Evolutionary conservation across 2,797 vertebrate genomes (phyloP).

Genomic region (Morus bassanus): DNA sequence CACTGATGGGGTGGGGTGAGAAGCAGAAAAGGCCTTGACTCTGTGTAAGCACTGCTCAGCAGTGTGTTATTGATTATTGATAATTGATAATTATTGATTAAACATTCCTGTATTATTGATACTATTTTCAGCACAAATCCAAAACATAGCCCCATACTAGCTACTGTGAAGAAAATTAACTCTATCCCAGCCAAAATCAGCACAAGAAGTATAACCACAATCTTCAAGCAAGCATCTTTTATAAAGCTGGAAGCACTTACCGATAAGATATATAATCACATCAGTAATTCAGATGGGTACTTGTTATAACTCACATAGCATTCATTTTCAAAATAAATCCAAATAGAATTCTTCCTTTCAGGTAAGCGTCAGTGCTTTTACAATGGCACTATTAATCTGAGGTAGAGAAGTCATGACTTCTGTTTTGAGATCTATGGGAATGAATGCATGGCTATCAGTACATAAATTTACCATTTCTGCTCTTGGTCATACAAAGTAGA

Average conservation of each 20-base stretch:
- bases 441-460: not conserved
- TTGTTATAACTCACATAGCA: not conserved
- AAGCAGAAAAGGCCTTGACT: too few relatives aligned
- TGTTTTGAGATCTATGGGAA: not conserved
- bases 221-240: not conserved
- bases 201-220: not conserved
- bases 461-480: not conserved
- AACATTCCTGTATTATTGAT: too few relatives aligned
- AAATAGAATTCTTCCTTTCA: not conserved
- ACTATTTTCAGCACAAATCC: too few relatives aligned
- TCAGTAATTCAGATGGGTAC: not conserved
- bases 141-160: too few relatives aligned
- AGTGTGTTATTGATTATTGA: too few relatives aligned
- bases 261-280: fast-evolving
- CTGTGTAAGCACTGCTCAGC: too few relatives aligned
- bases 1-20: too few relatives aligned
- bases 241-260: not conserved
- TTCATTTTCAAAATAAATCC: not conserved
- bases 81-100: too few relatives aligned
- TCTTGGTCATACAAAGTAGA: not conserved
- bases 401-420: not conserved
- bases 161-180: too few relatives aligned
- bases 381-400: not conserved
- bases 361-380: not conserved
- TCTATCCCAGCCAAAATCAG: not conserved